Conservation (phyloP, 64 coral and sea anemone genomes). For the Montipora foliosa region DNA sequence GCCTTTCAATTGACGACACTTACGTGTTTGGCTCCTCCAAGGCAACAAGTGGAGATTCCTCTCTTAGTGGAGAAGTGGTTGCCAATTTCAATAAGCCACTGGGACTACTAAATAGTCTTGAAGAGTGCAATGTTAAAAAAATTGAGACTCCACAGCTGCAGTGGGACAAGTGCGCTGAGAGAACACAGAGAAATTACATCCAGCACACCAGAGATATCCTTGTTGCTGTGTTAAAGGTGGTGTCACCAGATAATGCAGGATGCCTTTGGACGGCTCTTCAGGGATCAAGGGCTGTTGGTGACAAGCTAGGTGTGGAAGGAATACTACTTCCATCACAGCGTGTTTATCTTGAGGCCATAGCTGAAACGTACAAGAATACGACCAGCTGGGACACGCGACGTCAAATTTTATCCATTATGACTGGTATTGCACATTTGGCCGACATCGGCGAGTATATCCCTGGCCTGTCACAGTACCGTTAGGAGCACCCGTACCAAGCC, state of each 20-base stretch:
- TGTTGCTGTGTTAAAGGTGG: slow-evolving; percentile 2
- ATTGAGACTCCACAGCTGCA: background rate
- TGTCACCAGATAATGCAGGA: slow-evolving; percentile 29
- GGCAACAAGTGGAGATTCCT: slow-evolving; percentile 35
- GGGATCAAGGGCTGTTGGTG: slow-evolving; percentile 40
- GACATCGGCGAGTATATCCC: slow-evolving; percentile 48
- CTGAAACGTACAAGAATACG: slow-evolving; percentile 44
- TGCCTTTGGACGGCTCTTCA: slow-evolving; percentile 55
- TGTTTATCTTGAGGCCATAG: slow-evolving; percentile 40
- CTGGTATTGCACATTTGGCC: slow-evolving; percentile 39
- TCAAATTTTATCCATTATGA: slow-evolving; percentile 54
- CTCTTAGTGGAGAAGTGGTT: slow-evolving; percentile 41
- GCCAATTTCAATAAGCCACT: background rate
- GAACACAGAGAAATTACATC: slow-evolving; percentile 27
- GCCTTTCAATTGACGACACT: background rate
- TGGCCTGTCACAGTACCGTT: slow-evolving; percentile 47
- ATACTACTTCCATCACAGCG: slow-evolving; percentile 19
- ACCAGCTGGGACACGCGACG: slow-evolving; percentile 46
- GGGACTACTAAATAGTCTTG: slow-evolving; percentile 38
- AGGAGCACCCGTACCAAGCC: slow-evolving; percentile 23
- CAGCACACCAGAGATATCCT: slow-evolving; percentile 44
- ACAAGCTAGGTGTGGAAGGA: slow-evolving; percentile 23
- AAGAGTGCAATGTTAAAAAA: slow-evolving; percentile 3
- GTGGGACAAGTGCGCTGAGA: slow-evolving; percentile 13
- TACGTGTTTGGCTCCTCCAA: slow-evolving; percentile 9